Conservation (phyloP, 1,140 invertebrate species). For the Drosophila nigromelanica region DNA sequence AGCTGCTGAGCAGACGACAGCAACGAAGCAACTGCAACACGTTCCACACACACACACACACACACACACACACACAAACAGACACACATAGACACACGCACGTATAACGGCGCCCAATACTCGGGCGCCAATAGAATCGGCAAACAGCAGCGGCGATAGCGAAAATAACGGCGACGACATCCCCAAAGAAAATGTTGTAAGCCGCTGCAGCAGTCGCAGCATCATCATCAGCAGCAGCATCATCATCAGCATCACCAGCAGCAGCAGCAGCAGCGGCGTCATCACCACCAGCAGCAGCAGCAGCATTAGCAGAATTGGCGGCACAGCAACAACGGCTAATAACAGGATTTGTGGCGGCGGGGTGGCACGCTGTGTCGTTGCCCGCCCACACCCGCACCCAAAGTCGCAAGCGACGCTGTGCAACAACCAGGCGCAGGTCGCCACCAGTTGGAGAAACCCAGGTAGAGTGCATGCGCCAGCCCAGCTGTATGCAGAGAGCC, state of each 20-base stretch:
- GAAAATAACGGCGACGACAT: neutral
- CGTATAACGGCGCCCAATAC: constrained; percentile 2
- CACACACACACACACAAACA: neutral
- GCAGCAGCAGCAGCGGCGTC: too few relatives aligned
- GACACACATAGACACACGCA: neutral
- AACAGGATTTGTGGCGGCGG: constrained; percentile 32
- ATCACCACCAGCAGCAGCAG: neutral
- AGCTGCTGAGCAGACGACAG: constrained; percentile 18
- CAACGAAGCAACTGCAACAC: constrained; percentile 15
- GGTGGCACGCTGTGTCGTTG: constrained; percentile 38
- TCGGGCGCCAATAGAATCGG: constrained; percentile 20
- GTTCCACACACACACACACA: neutral
- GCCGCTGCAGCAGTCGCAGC: constrained; percentile 16
- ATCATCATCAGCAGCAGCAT: constrained; percentile 20
- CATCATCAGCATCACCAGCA: too few relatives aligned
- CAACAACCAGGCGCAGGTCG: constrained; percentile 27
- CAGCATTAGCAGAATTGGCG: constrained; percentile 5
- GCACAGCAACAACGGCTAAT: constrained; percentile 31
- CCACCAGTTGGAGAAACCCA: constrained; percentile 53
- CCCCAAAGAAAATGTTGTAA: constrained; percentile 41
- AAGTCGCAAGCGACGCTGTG: constrained; percentile 8
- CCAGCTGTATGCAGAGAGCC: too few relatives aligned
- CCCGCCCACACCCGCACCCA: constrained; percentile 35
- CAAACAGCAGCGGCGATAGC: constrained; percentile 2
- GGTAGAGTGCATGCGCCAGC: constrained; percentile 16